A percentile compares a stretch with the other conserved stretches of the same genome.
Evolutionary conservation across 2,888 invertebrate species (phyloP).

Genomic region (Cyaniris semiargus): DNA sequence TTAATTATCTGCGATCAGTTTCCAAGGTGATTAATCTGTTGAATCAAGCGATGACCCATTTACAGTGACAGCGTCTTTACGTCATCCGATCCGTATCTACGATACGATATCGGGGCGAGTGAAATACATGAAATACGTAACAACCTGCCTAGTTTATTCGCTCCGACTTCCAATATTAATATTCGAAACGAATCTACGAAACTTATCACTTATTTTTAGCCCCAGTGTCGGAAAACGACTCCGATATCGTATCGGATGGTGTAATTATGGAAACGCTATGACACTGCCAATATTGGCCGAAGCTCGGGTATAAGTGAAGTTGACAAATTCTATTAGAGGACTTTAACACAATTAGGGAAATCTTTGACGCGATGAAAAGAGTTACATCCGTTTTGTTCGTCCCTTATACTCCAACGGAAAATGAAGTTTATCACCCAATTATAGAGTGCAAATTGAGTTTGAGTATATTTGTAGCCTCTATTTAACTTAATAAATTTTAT

Average conservation of each 20-base stretch:
- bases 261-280: background rate
- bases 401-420: background rate
- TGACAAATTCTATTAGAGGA: conserved; percentile 29
- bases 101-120: background rate
- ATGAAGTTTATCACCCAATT: background rate
- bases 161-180: background rate
- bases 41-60: conserved; percentile 15
- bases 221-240: background rate
- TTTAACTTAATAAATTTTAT: background rate
- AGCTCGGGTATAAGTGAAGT: conserved; percentile 21
- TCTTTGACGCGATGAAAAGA: conserved; percentile 25
- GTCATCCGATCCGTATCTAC: background rate
- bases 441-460: conserved; percentile 3
- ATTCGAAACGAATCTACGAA: background rate
- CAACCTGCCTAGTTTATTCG: background rate
- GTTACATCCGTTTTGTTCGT: conserved; percentile 24
- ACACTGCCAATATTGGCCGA: conserved; percentile 1
- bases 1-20: conserved; percentile 8
- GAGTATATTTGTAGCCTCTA: background rate
- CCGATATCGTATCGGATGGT: background rate
- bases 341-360: conserved; percentile 24
- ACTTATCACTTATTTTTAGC: background rate
- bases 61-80: background rate
- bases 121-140: background rate
- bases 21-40: conserved; percentile 19